Evolutionary conservation across 2,888 invertebrate genomes (phyloP).

Genomic region (Amblyjoppa fuscipennis): DNA sequence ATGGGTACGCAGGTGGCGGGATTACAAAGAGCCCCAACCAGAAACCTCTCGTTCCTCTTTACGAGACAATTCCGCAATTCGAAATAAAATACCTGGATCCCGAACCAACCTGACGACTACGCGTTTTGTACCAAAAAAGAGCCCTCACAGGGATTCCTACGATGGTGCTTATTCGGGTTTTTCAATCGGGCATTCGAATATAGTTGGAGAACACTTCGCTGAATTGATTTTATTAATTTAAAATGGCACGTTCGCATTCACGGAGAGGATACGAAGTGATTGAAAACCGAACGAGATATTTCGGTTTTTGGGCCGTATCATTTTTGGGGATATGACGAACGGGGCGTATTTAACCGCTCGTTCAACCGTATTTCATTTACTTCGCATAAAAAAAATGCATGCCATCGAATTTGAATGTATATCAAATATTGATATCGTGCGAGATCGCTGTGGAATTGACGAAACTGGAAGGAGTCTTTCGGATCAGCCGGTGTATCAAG

Average conservation of each 20-base stretch:
- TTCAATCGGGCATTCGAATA: not conserved
- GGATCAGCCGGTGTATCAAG: not conserved
- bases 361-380: not conserved
- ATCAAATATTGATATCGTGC: not conserved
- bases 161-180: not conserved
- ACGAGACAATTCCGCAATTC: conserved; percentile 24
- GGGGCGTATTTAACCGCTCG: too few relatives aligned
- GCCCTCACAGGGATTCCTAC: not conserved
- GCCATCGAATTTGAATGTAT: not conserved
- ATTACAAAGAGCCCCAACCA: not conserved
- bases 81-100: conserved; percentile 26
- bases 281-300: not conserved
- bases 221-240: not conserved
- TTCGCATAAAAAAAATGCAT: not conserved
- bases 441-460: not conserved
- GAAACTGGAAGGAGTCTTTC: conserved; percentile 17
- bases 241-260: not conserved
- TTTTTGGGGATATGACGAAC: not conserved
- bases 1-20: not conserved
- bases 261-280: not conserved
- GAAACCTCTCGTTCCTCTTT: conserved; percentile 22
- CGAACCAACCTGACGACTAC: conserved; percentile 12
- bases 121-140: not conserved
- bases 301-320: not conserved
- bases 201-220: not conserved